A percentile compares a stretch with the other conserved stretches of the same genome.
Evolutionary conservation across 2,113 vertebrate genomes (phyloP).

Genomic region (Ellobius talpinus): DNA sequence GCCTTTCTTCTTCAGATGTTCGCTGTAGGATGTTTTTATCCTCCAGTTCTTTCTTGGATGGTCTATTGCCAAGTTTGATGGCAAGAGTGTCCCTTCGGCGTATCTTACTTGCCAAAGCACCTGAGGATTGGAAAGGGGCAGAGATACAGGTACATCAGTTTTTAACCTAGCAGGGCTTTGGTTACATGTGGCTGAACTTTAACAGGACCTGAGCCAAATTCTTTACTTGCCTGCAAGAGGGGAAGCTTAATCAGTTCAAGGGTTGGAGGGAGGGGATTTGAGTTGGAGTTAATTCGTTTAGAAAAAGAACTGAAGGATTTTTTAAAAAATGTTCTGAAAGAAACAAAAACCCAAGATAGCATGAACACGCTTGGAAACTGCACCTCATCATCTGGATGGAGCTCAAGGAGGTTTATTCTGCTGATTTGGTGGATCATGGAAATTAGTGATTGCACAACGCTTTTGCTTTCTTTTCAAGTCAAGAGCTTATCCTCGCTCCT

Average conservation of each 20-base stretch:
- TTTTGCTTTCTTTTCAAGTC: conserved; percentile 68
- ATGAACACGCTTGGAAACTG: conserved; percentile 59
- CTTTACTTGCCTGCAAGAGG: conserved; percentile 68
- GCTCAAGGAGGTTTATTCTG: conserved; percentile 37
- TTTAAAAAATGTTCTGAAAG: conserved; percentile 42
- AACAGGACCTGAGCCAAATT: conserved; percentile 64
- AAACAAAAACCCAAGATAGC: conserved; percentile 1
- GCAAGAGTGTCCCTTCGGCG: conserved; percentile 97
- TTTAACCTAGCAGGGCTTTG: conserved; percentile 64
- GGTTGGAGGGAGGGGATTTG: conserved; percentile 14
- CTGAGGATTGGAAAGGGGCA: conserved; percentile 82
- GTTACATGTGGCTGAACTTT: conserved; percentile 66
- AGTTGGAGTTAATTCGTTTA: conserved; percentile 62
- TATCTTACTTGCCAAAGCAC: conserved; percentile 96
- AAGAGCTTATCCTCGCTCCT: background rate
- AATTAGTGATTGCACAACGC: conserved; percentile 37
- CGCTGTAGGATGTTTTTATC: conserved; percentile 98
- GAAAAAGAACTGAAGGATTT: conserved; percentile 64
- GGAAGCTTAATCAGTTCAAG: conserved; percentile 81
- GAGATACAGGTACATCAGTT: conserved; percentile 56
- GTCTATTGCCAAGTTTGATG: conserved; percentile 98
- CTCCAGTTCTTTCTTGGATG: conserved; percentile 96
- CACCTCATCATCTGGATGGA: conserved; percentile 64
- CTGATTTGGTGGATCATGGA: conserved; percentile 30
- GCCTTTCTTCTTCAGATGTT: conserved; percentile 95